Conservation (phyloP, 1,140 invertebrate species). For the Bombus pascuorum region DNA sequence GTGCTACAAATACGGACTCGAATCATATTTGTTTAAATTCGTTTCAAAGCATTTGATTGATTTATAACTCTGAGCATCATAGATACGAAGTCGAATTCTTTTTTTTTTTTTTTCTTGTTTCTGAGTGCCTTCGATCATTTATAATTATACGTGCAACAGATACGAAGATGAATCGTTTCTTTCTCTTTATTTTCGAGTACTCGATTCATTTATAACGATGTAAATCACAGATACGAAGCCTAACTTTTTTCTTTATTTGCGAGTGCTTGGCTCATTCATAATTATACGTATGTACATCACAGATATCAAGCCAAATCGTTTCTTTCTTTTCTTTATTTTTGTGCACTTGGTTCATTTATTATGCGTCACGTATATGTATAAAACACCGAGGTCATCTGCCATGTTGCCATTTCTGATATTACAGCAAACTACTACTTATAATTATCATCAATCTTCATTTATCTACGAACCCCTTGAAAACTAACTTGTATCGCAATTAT, state of each 20-base stretch:
- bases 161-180: too few relatives aligned
- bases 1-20: too few relatives aligned
- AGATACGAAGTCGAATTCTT: not conserved
- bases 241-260: too few relatives aligned
- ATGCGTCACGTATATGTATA: not conserved
- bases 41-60: too few relatives aligned
- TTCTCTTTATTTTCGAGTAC: too few relatives aligned
- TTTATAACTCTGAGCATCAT: too few relatives aligned
- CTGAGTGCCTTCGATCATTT: not conserved
- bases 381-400: not conserved
- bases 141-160: not conserved
- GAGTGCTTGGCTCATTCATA: not conserved
- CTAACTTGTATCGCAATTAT: not conserved
- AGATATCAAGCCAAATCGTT: not conserved
- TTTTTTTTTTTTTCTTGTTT: not conserved
- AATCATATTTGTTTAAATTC: too few relatives aligned
- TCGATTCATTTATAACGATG: too few relatives aligned
- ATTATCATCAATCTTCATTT: constrained; percentile 2
- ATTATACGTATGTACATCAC: not conserved
- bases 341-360: not conserved
- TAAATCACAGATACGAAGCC: too few relatives aligned
- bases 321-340: not conserved
- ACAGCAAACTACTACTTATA: not conserved
- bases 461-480: not conserved
- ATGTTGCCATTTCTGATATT: not conserved